phyloP scores from a whole-genome alignment of 2,797 vertebrate genomes.

The Sebastolobus altivelis region DNA sequence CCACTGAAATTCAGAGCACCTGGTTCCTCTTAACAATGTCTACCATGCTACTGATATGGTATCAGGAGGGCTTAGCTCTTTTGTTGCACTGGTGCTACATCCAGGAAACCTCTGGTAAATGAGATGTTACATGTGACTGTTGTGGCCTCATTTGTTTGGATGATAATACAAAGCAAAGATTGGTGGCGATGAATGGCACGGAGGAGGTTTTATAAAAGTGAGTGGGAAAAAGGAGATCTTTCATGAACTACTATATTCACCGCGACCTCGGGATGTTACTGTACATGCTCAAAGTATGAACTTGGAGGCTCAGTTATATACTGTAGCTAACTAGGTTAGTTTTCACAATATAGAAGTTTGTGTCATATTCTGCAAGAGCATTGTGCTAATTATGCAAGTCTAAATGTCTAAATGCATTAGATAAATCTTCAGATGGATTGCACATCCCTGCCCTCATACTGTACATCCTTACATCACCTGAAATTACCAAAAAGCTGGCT shows the following conservation, averaged over 20 bases:
- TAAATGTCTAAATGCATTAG: background rate
- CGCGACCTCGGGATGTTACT: background rate
- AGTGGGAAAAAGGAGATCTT: slow-evolving; percentile 2
- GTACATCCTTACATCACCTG: slow-evolving; percentile 18
- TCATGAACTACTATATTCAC: background rate
- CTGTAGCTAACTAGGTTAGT: background rate
- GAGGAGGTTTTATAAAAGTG: slow-evolving; percentile 1
- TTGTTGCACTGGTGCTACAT: background rate
- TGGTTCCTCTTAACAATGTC: slow-evolving; percentile 27
- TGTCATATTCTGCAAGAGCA: slow-evolving; percentile 11
- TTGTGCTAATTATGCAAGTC: background rate
- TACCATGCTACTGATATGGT: background rate
- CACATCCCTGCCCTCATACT: slow-evolving; percentile 15
- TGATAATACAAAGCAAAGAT: slow-evolving; percentile 16
- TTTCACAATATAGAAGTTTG: slow-evolving; percentile 4
- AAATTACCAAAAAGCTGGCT: slow-evolving; percentile 19
- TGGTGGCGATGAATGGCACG: slow-evolving; percentile 1
- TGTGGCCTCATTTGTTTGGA: slow-evolving; percentile 2
- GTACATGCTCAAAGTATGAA: slow-evolving; percentile 8
- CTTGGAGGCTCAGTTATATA: background rate
- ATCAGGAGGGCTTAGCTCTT: background rate
- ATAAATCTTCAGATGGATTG: slow-evolving; percentile 1
- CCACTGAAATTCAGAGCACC: slow-evolving; percentile 8
- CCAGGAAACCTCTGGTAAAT: slow-evolving; percentile 7
- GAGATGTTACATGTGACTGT: slow-evolving; percentile 7